A percentile compares a stretch with the other conserved stretches of the same genome.
Evolutionary conservation across 2,113 vertebrate genomes (phyloP).

Genomic region (Sturnira hondurensis): DNA sequence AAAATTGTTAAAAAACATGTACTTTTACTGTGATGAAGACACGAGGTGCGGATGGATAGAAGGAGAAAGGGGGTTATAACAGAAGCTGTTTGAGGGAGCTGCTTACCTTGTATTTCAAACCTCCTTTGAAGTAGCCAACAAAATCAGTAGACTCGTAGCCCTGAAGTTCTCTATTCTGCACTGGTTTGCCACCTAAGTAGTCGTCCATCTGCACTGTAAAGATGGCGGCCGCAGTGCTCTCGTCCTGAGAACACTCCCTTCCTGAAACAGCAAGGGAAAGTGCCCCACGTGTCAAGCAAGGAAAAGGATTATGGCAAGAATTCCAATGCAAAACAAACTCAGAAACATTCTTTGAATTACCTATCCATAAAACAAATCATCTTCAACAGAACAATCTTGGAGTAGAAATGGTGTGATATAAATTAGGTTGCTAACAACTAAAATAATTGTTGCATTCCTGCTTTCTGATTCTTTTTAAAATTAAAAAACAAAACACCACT

Average conservation of each 20-base stretch:
- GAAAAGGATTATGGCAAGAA: background rate
- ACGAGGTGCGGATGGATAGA: background rate
- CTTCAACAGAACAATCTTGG: background rate
- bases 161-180: slow-evolving; percentile 95
- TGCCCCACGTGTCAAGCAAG: background rate
- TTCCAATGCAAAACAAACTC: background rate
- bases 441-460: background rate
- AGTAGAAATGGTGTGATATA: background rate
- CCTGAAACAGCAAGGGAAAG: slow-evolving; percentile 79
- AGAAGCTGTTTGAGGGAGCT: background rate
- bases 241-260: slow-evolving; percentile 93
- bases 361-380: background rate
- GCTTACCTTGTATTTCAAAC: slow-evolving; percentile 93
- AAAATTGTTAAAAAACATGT: background rate
- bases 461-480: background rate
- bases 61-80: background rate
- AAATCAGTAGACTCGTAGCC: slow-evolving; percentile 89
- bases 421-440: background rate
- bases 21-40: background rate
- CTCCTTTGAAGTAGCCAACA: slow-evolving; percentile 93
- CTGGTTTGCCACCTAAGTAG: slow-evolving; percentile 90
- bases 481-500: background rate
- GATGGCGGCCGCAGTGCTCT: slow-evolving; percentile 92
- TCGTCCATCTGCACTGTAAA: slow-evolving; percentile 94
- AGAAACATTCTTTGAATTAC: background rate